A percentile compares a stretch with the other conserved stretches of the same genome.
Conservation (phyloP, 2,888 invertebrate genomes). For the Pogonocherus hispidulus region DNA sequence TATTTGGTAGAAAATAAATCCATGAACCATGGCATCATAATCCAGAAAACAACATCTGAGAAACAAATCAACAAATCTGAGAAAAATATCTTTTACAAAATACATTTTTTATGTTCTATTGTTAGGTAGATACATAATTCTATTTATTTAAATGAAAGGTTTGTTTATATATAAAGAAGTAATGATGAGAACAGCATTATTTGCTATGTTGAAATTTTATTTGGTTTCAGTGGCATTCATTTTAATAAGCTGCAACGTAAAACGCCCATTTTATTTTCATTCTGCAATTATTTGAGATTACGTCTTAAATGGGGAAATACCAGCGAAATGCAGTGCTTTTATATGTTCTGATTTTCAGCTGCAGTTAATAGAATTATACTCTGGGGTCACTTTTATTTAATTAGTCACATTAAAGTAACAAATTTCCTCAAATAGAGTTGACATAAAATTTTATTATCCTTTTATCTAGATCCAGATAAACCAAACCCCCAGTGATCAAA, state of each 20-base stretch:
- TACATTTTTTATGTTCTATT: no score
- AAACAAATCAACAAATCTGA: no score
- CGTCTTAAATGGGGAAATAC: slow-evolving; percentile 7
- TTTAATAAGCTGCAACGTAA: background rate
- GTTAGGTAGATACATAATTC: no score
- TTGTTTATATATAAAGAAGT: no score
- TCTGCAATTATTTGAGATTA: slow-evolving; percentile 11
- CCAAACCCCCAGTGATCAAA: background rate
- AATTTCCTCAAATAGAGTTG: background rate
- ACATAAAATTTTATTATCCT: background rate
- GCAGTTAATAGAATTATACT: slow-evolving; percentile 11
- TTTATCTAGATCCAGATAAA: background rate
- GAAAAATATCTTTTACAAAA: no score
- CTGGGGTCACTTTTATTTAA: background rate
- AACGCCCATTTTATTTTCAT: slow-evolving; percentile 11
- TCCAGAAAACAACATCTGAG: no score
- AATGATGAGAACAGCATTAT: background rate
- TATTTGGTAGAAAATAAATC: no score
- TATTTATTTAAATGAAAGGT: no score
- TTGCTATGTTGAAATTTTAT: background rate
- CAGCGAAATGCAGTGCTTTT: background rate
- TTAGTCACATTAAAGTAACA: slow-evolving; percentile 4
- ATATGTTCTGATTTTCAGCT: slow-evolving; percentile 13
- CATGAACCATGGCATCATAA: no score
- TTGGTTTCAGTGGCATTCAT: background rate